These are phyloP conservation scores for Xestoiulus laeticollis DNA, from an alignment of 2,888 invertebrate species.

Conservation along the genomic window DNA sequence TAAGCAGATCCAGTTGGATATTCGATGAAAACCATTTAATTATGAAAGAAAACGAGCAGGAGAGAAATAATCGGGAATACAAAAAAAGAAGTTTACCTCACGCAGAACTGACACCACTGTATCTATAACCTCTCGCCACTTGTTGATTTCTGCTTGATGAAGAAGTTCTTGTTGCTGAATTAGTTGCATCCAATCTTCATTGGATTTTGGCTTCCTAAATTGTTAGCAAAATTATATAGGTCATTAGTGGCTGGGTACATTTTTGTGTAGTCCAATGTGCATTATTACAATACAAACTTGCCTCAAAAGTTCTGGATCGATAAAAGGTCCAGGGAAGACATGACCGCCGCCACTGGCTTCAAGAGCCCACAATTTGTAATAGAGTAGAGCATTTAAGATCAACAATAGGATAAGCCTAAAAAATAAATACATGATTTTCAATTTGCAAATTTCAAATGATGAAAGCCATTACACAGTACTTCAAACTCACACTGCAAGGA, in stretches of 20 bases:
- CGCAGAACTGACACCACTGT: constrained; percentile 64
- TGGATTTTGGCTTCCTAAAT: constrained; percentile 70
- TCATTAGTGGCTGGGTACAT: background rate
- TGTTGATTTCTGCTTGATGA: constrained; percentile 81
- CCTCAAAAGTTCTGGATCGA: constrained; percentile 50
- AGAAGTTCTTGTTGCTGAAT: constrained; percentile 82
- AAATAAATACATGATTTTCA: constrained; percentile 17
- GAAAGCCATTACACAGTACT: background rate
- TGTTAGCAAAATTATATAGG: constrained; percentile 45
- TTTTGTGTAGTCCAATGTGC: background rate
- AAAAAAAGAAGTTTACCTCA: constrained; percentile 59
- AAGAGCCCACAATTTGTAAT: constrained; percentile 82
- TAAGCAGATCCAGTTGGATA: background rate
- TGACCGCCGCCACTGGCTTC: constrained; percentile 66
- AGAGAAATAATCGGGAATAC: too few species aligned
- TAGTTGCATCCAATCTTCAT: constrained; percentile 83
- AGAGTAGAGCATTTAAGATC: constrained; percentile 79
- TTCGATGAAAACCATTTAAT: background rate
- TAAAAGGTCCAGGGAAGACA: constrained; percentile 34
- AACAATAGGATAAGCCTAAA: constrained; percentile 70
- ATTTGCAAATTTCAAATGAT: background rate
- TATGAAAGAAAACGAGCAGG: background rate
- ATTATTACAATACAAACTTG: background rate
- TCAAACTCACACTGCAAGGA: constrained; percentile 51
- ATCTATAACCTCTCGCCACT: constrained; percentile 74